Evolutionary conservation across 2,797 vertebrate genomes (phyloP), one percentile per base, ranked within the genome.

Genomic region (Spinus pinus): DNA sequence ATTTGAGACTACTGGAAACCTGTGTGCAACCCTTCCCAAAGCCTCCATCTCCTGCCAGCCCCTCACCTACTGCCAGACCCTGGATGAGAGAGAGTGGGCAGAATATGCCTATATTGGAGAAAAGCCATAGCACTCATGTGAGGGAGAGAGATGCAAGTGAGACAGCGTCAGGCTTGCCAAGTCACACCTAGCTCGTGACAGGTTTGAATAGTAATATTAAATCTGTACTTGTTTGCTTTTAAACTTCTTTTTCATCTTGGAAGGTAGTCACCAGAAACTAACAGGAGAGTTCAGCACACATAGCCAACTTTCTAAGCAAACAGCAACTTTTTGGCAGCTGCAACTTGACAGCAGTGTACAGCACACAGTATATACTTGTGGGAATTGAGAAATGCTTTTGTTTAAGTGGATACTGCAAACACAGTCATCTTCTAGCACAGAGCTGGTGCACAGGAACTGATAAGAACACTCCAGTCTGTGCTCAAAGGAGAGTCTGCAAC

Each of bases 401-500:
- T 75, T 84, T 44, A 83, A 89, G 51, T 64, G 70, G 81, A 54
- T 79, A 62, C 62, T n/a, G 22, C 77, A 77, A 93, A 72, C n/a
- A 27, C 46, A 65, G 65, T 12, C 79, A 83, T 47, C 31, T 86
- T 86, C 69, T 42, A 81, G 53, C 46, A 88, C 15, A 73, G 54
- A 33, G 30, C 64, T 87, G 64, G 51, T 78, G 54, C 42, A 30
- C 16, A 37, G 69, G 37, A 88, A 54, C 58, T 58, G 90, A 80
- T 81, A 87, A 95, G 81, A 80, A 31, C n/a, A 56, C 50, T 37
- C 28, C 13, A 51, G n/a, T 37, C 50, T 72, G 12, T 41, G 31
- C 67, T 83, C 39, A 61, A 61, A 94, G 7, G 9, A 11, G 22
- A 56, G 21, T 51, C 57, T 42, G 58, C 47, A 49, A 58, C 54